Base-by-base conservation (phyloP, 2,113 vertebrate species). In the Chiloscyllium plagiosum region DNA sequence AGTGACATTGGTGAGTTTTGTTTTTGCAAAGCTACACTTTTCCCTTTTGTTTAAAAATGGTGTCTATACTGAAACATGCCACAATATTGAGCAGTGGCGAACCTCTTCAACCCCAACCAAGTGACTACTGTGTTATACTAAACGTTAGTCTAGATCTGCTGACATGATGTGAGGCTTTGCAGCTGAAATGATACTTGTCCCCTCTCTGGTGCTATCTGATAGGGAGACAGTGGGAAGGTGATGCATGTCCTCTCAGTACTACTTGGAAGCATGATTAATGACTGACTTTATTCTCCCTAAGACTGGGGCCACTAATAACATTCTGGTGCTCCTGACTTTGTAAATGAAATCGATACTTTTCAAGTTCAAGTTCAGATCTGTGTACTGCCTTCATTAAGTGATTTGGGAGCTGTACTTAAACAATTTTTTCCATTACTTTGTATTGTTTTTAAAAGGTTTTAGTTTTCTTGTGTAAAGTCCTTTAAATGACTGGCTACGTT, bases 1-100 rank as follows among this genome's bases (percentile, higher is more conserved):
- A 97, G 98, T 96, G 99, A 99, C 96, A 99, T 99, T 0, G 99
- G 99, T 99, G 96, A 98, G 98, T 95, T 96, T 8, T 96, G 80
- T 12, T 95, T 85, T 85, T 68, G 89, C 6, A 37, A 65, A 68
- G n/a, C 0, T 13, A 87, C 52, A 65, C 1, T 10, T 93, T 93
- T 33, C 5, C 42, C 56, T 96, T n/a, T 76, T 7, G 56, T 37
- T 13, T 96, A 22, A 47, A 72, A 99, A 99, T 2, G 98, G 99
- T 1, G 99, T 99, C 97, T 99, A 78, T 99, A 99, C 96, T 80
- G 83, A 47, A 47, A 24, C 4, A 86, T 5, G 37, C 37, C 20
- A 92, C 3, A 37, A 22, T 66, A 7, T 66, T 93, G 61, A 66
- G 33, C 33, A 37, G 15, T 93, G n/a, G 6, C 20, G 17, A 93